These are phyloP conservation scores for Coelogynopora nodosa DNA, from an alignment of 2,888 invertebrate genomes.

Conservation along the genomic window DNA sequence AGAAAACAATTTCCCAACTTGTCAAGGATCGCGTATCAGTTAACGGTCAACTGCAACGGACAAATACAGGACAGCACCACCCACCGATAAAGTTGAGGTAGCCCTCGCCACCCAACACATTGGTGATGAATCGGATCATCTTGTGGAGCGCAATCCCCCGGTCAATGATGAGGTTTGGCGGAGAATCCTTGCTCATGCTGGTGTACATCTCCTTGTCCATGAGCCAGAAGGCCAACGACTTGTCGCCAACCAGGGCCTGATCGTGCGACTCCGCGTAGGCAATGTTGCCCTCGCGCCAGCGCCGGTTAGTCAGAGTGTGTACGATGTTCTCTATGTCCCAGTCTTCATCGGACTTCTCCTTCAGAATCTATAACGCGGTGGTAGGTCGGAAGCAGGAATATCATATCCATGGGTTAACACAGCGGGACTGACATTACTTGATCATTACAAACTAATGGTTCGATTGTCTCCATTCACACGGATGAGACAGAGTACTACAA, in stretches of 20 bases:
- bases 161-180: constrained; percentile 68
- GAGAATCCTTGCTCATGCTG: constrained; percentile 75
- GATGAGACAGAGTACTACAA: no score
- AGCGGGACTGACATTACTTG: no score
- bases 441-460: no score
- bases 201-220: constrained; percentile 99
- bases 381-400: no score
- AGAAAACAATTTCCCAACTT: no score
- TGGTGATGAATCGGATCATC: constrained; percentile 87
- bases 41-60: no score
- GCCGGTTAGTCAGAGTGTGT: constrained; percentile 86
- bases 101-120: constrained; percentile 88
- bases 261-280: constrained; percentile 98
- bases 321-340: constrained; percentile 88
- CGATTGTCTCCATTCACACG: no score
- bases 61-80: no score
- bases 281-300: constrained; percentile 92
- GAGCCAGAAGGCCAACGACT: constrained; percentile 97
- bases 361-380: no score
- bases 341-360: constrained; percentile 73
- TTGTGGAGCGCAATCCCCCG: constrained; percentile 94
- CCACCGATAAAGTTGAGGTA: constrained; percentile 96
- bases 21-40: no score
- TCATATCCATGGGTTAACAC: no score
- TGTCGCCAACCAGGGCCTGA: constrained; percentile 95